These are phyloP conservation scores for Bombyx huttoni DNA, from an alignment of 2,888 invertebrate species.

Conservation along the genomic window DNA sequence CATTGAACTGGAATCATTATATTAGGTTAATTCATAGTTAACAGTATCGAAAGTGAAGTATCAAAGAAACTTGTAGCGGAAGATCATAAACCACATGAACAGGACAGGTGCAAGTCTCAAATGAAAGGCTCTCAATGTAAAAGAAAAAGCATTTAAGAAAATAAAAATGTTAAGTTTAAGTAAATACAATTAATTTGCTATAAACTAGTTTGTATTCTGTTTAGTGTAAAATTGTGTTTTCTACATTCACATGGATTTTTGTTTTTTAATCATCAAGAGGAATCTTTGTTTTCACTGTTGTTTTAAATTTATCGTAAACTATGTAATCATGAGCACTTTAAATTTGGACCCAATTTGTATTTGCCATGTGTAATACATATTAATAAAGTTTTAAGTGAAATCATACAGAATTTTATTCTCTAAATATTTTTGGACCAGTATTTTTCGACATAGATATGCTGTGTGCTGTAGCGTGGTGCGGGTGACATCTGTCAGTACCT, in stretches of 20 bases:
- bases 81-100: constrained; percentile 10
- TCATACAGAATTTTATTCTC: neutral
- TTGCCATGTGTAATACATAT: constrained; percentile 48
- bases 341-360: constrained; percentile 43
- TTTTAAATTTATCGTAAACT: constrained; percentile 27
- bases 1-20: neutral
- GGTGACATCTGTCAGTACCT: too few relatives aligned
- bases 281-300: constrained; percentile 41
- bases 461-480: too few relatives aligned
- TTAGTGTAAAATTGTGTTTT: constrained; percentile 12
- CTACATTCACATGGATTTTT: constrained; percentile 23
- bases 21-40: too few relatives aligned
- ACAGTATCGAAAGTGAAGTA: too few relatives aligned
- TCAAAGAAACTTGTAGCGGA: too few relatives aligned
- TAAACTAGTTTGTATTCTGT: constrained; percentile 18
- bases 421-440: neutral
- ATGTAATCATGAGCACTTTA: constrained; percentile 42
- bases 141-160: constrained; percentile 21
- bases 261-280: constrained; percentile 36
- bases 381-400: constrained; percentile 44
- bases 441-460: neutral
- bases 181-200: constrained; percentile 14
- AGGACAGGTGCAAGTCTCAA: constrained; percentile 55
- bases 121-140: constrained; percentile 25
- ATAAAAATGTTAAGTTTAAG: constrained; percentile 4